Evolutionary conservation across 2,888 invertebrate genomes (phyloP).

Genomic region (Caenorhabditis zanzibari): DNA sequence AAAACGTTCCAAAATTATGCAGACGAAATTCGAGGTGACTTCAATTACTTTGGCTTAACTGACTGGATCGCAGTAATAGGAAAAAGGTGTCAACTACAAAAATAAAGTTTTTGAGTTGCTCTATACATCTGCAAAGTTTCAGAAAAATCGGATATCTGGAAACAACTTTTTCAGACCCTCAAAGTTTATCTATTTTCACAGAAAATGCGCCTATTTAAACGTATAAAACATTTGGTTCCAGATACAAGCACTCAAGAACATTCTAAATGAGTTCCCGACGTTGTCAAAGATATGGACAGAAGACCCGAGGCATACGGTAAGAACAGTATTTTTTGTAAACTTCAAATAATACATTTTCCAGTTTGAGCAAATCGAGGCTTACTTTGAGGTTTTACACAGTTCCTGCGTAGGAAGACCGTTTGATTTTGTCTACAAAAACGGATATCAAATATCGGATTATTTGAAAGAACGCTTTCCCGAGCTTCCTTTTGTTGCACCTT

Average conservation of each 20-base stretch:
- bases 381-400: neutral
- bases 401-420: neutral
- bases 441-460: neutral
- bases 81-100: too few relatives aligned
- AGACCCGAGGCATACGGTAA: neutral
- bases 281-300: neutral
- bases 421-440: neutral
- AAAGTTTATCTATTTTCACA: too few relatives aligned
- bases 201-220: too few relatives aligned
- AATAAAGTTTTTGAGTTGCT: too few relatives aligned
- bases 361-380: neutral
- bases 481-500: constrained; percentile 13
- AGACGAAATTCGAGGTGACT: too few relatives aligned
- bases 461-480: constrained; percentile 5
- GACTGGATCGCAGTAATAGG: too few relatives aligned
- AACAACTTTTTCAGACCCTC: too few relatives aligned
- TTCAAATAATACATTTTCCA: neutral
- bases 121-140: too few relatives aligned
- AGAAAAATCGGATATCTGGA: too few relatives aligned
- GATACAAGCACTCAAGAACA: neutral
- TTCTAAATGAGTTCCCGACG: neutral
- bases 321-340: neutral
- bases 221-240: neutral
- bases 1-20: too few relatives aligned
- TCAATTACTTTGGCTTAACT: too few relatives aligned